Conservation (phyloP, 2,888 invertebrate species). For the Eupithecia abbreviata region DNA sequence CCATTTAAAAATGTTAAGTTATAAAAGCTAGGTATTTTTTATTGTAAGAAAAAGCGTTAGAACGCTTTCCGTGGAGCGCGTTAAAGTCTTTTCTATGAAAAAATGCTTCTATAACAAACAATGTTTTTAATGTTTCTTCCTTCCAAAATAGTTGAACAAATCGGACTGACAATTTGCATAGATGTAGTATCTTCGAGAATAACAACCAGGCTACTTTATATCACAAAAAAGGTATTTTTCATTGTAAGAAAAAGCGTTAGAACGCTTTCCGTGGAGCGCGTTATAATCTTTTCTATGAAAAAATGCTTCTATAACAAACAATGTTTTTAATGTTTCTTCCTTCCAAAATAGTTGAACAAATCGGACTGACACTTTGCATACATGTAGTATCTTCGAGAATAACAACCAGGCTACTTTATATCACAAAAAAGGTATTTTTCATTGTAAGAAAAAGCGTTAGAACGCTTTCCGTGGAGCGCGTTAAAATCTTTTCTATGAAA, state of each 20-base stretch:
- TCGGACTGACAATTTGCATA: not conserved
- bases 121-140: not conserved
- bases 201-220: not conserved
- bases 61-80: not conserved
- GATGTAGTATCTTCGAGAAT: not conserved
- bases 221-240: not conserved
- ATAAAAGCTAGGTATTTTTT: too few species aligned
- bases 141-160: not conserved
- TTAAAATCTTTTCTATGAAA: slow-evolving; percentile 14
- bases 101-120: not conserved
- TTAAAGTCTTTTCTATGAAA: slow-evolving; percentile 15
- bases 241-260: too few species aligned
- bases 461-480: not conserved
- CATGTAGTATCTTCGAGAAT: not conserved
- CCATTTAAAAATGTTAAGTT: too few species aligned
- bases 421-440: too few species aligned
- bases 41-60: too few species aligned
- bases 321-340: too few species aligned
- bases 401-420: not conserved
- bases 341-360: too few species aligned
- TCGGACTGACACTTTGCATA: too few species aligned
- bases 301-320: too few species aligned
- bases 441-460: too few species aligned
- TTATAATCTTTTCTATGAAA: too few species aligned
- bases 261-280: too few species aligned